Evolutionary conservation across 1,140 invertebrate genomes (phyloP).

Genomic region (Zaprionus tsacasi): DNA sequence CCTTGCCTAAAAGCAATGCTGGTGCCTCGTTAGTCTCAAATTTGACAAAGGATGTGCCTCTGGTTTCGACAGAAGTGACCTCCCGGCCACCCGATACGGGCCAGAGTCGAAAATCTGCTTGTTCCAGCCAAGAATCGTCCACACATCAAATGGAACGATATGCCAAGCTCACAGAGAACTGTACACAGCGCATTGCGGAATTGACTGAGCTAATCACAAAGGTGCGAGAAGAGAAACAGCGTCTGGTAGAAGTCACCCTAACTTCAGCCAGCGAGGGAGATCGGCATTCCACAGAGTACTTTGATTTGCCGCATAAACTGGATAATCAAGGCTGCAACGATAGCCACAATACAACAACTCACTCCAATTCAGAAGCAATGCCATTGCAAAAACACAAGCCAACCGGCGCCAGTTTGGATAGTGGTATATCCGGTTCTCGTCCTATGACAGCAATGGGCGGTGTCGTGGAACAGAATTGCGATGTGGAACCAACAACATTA

Average conservation of each 20-base stretch:
- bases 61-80: background rate
- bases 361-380: slow-evolving; percentile 57
- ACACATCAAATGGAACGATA: slow-evolving; percentile 58
- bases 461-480: slow-evolving; percentile 37
- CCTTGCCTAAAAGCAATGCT: background rate
- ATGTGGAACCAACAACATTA: slow-evolving; percentile 59
- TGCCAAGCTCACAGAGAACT: slow-evolving; percentile 73
- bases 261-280: slow-evolving; percentile 76
- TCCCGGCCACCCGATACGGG: background rate
- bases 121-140: slow-evolving; percentile 12
- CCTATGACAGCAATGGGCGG: slow-evolving; percentile 68
- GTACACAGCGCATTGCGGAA: slow-evolving; percentile 74
- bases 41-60: no score
- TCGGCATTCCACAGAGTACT: slow-evolving; percentile 77
- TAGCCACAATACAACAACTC: slow-evolving; percentile 35
- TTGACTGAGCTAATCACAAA: slow-evolving; percentile 73
- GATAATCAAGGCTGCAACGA: background rate
- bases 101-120: background rate
- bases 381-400: slow-evolving; percentile 71
- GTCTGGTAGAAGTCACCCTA: slow-evolving; percentile 74
- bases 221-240: slow-evolving; percentile 80
- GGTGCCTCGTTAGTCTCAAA: background rate
- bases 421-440: slow-evolving; percentile 74
- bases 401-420: slow-evolving; percentile 73
- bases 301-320: slow-evolving; percentile 60